Base-by-base conservation (phyloP, 2,888 invertebrate genomes). In the Mythimna pallens region DNA sequence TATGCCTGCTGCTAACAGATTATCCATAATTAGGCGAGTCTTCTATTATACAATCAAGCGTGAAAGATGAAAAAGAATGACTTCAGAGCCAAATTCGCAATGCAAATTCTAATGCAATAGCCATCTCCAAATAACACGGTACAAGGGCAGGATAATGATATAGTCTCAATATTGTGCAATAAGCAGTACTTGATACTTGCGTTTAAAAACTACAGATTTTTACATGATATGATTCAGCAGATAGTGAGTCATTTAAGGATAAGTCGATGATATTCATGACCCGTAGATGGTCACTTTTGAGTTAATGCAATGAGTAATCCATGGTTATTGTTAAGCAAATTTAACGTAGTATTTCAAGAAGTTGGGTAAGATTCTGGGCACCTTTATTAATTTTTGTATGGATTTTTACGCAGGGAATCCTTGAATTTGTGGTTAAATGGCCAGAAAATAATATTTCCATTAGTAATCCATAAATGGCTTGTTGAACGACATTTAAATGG, bases 221-320 rank as follows among this genome's bases (percentile, higher is more conserved):
- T 54, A 57, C 73, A 57, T 40, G 55, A 25, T 55, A 65, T 70
- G 70, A 82, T 62, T 81, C 74, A 82, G 40, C 30, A 34, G 30
- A 30, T 7, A 52, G 58, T 81, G 82, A 82, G 43, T 82, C 82
- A 74, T 70, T 58, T 68, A 12, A 65, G 67, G 70, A 68, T 66
- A 78, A 25, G 14, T 61, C 62, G 68, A 65, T 74, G 68, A 78
- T 70, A 68, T 70, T 54, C 74, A 74, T 81, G 78, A 82, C 70
- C 78, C 52, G 65, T 25, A 70, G 73, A 65, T 62, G 65, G 70
- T 70, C 50, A 77, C 63, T 73, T 74, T 67, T 80, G 62, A 50
- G 47, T 65, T 73, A 65, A 81, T 70, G 65, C 70, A 78, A 43
- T 78, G 70, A 81, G 65, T 78, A 78, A 78, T 62, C 68, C 67